A percentile compares a stretch with the other conserved stretches of the same genome.
Evolutionary conservation across 1,140 invertebrate genomes (phyloP).

Genomic region (Leguminivora glycinivorella): DNA sequence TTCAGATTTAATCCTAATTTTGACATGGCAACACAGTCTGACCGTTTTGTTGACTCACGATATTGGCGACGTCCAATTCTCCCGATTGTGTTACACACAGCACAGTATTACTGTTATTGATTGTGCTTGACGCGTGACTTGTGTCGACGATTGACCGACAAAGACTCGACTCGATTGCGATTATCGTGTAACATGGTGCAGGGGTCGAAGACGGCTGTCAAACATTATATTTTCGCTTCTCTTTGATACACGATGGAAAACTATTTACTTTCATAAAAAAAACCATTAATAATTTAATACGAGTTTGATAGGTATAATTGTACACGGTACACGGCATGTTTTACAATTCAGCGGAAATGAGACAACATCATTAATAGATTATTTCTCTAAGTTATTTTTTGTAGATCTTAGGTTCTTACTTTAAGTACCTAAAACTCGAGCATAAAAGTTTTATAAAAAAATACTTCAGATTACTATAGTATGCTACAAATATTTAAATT

Average conservation of each 20-base stretch:
- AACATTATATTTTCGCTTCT: background rate
- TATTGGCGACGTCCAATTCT: slow-evolving; percentile 71
- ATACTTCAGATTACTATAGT: too few species aligned
- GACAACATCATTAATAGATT: too few species aligned
- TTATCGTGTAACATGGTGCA: slow-evolving; percentile 17
- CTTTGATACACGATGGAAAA: background rate
- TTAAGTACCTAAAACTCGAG: too few species aligned
- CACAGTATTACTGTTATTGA: slow-evolving; percentile 73
- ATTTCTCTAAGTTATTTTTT: too few species aligned
- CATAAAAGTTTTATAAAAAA: too few species aligned
- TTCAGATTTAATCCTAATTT: background rate
- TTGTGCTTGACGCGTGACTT: slow-evolving; percentile 74
- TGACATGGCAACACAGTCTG: slow-evolving; percentile 50
- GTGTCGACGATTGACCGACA: slow-evolving; percentile 57
- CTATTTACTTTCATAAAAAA: slow-evolving; percentile 36
- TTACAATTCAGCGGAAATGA: too few species aligned
- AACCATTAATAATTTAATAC: too few species aligned
- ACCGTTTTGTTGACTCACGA: slow-evolving; percentile 69
- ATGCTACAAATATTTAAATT: too few species aligned
- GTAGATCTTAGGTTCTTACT: too few species aligned
- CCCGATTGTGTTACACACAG: slow-evolving; percentile 55
- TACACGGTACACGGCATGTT: too few species aligned
- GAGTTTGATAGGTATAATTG: too few species aligned
- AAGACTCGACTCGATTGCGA: slow-evolving; percentile 35
- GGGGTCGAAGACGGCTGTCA: background rate